Evolutionary conservation across 2,797 vertebrate genomes (phyloP).

Genomic region (Acanthurus lineatus): DNA sequence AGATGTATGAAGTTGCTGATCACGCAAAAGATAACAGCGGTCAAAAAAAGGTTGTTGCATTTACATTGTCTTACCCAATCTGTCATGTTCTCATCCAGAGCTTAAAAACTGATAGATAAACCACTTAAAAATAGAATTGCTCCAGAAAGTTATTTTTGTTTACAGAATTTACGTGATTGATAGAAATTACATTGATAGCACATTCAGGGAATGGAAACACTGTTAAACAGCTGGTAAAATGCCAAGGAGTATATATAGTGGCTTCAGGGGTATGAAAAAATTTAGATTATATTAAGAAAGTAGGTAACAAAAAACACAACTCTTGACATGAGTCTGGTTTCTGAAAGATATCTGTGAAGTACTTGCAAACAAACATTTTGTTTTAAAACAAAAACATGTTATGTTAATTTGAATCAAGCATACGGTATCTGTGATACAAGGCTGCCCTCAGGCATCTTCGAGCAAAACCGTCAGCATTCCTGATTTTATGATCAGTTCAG

Average conservation of each 20-base stretch:
- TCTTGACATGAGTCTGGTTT: neutral
- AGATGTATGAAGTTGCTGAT: slow-evolving; percentile 46
- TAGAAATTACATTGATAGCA: too few species aligned
- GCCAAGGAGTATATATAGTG: too few species aligned
- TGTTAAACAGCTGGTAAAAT: too few species aligned
- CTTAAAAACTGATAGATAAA: neutral
- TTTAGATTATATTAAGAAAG: neutral
- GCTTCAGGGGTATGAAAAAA: neutral
- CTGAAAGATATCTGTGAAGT: neutral
- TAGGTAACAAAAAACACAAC: neutral
- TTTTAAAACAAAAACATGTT: neutral
- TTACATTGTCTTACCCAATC: neutral
- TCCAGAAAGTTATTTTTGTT: neutral
- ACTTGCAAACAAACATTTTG: neutral
- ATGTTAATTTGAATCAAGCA: slow-evolving; percentile 6
- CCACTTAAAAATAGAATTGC: neutral
- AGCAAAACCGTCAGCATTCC: slow-evolving; percentile 30
- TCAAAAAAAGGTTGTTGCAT: neutral
- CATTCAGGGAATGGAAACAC: too few species aligned
- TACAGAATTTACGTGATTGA: too few species aligned
- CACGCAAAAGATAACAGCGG: slow-evolving; percentile 10
- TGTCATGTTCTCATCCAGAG: neutral
- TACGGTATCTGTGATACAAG: neutral
- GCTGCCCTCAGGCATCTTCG: neutral
- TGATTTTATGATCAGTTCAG: slow-evolving; percentile 9